phyloP scores from a whole-genome alignment of 2,113 vertebrate genomes.

The Colaptes auratus region DNA sequence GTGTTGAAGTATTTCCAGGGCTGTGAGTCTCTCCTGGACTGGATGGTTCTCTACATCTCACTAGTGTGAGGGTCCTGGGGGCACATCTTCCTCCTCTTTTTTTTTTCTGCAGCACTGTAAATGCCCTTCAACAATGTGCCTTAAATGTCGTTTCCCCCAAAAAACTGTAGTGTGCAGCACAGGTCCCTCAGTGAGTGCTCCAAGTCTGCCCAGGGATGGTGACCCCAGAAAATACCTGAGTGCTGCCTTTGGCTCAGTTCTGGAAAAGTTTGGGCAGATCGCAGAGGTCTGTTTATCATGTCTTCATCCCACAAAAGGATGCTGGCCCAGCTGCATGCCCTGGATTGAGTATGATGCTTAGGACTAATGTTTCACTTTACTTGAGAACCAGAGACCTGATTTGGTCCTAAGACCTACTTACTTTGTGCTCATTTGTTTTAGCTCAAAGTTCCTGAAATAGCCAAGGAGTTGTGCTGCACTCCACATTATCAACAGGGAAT shows the following conservation, averaged over 20 bases:
- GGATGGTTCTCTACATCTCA: background rate
- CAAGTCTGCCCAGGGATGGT: background rate
- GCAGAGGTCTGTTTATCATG: background rate
- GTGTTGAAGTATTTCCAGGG: background rate
- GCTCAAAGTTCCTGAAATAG: background rate
- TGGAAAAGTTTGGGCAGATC: background rate
- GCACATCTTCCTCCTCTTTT: background rate
- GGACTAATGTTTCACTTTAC: background rate
- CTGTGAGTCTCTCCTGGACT: background rate
- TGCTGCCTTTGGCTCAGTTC: background rate
- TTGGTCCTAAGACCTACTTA: background rate
- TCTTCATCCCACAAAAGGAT: background rate
- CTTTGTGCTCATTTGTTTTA: background rate
- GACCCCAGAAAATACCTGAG: background rate
- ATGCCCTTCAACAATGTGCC: background rate
- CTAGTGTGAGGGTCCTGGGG: background rate
- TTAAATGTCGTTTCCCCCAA: background rate
- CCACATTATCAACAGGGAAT: background rate
- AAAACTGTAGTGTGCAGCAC: background rate
- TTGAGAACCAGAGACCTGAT: background rate
- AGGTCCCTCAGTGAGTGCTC: rapidly evolving
- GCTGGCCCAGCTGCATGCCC: rapidly evolving
- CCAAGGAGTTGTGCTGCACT: background rate
- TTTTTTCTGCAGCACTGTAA: background rate
- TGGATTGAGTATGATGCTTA: background rate